Evolutionary conservation across 2,113 vertebrate genomes (phyloP).

Genomic region (Hippocampus zosterae): DNA sequence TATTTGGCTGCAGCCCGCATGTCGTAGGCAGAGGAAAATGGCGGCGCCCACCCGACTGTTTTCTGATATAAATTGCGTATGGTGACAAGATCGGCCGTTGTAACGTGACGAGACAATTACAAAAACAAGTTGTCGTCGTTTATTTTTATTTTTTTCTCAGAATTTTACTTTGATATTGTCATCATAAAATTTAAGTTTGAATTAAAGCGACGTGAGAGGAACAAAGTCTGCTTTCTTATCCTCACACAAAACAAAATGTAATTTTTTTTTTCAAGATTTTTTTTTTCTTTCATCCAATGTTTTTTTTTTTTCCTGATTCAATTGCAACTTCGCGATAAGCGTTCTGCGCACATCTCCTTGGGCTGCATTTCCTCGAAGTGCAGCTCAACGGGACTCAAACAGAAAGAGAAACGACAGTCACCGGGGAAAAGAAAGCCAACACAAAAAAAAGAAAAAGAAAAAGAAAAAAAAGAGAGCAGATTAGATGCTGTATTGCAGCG

Average conservation of each 20-base stretch:
- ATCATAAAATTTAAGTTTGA: too few species aligned
- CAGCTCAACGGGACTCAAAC: conserved; percentile 32
- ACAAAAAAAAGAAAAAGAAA: neutral
- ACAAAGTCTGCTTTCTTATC: too few species aligned
- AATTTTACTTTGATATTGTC: too few species aligned
- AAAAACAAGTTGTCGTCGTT: neutral
- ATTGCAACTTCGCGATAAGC: neutral
- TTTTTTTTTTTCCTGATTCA: neutral
- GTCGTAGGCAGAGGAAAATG: neutral
- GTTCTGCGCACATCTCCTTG: conserved; percentile 15
- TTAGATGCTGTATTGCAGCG: conserved; percentile 51
- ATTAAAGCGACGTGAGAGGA: too few species aligned
- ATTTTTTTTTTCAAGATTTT: too few species aligned
- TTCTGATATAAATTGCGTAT: neutral
- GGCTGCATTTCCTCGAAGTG: conserved; percentile 42
- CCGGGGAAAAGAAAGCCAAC: conserved; percentile 37
- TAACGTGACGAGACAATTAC: neutral
- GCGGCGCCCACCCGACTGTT: neutral
- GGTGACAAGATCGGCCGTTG: neutral
- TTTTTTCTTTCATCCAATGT: too few species aligned
- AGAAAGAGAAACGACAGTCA: conserved; percentile 37
- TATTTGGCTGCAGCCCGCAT: conserved; percentile 16
- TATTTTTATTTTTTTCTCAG: too few species aligned
- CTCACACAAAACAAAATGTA: too few species aligned
- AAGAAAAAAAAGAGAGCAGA: conserved; percentile 55